Conservation (phyloP, 1,140 invertebrate species). For the Brachionus plicatilis region DNA sequence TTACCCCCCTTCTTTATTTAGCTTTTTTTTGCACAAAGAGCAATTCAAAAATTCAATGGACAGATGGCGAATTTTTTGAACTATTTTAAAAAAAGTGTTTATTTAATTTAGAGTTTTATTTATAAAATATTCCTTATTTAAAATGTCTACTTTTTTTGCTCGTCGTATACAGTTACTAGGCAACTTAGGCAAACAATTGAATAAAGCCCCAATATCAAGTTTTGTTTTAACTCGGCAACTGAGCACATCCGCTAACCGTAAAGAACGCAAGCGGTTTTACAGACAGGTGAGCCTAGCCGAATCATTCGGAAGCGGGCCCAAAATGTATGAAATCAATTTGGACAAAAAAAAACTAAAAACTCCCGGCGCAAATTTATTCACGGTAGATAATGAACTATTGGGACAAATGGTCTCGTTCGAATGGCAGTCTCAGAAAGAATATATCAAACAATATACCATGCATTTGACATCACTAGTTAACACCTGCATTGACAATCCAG, state of each 20-base stretch:
- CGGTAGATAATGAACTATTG: conserved; percentile 74
- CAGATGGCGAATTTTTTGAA: neutral
- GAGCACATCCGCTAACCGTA: neutral
- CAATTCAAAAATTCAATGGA: neutral
- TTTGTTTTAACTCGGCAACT: neutral
- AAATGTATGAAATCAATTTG: conserved; percentile 65
- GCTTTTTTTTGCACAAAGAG: neutral
- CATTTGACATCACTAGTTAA: conserved; percentile 78
- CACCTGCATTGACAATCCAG: conserved; percentile 83
- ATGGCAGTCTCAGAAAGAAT: conserved; percentile 74
- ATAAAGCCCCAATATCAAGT: neutral
- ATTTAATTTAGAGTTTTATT: neutral
- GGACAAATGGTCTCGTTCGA: conserved; percentile 82
- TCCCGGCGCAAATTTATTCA: conserved; percentile 70
- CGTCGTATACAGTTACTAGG: conserved; percentile 20
- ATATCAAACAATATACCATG: conserved; percentile 73
- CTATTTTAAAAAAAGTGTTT: neutral
- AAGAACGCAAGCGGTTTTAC: conserved; percentile 35
- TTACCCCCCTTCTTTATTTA: too few species aligned
- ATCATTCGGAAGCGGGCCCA: conserved; percentile 28
- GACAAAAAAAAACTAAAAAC: conserved; percentile 82
- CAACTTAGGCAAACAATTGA: neutral
- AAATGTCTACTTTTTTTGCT: neutral
- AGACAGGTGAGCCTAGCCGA: conserved; percentile 27
- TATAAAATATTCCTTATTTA: neutral